A percentile compares a stretch with the other conserved stretches of the same genome.
These are phyloP conservation scores for Sycophaga agraensis DNA, from an alignment of 1,140 invertebrate species.

Conservation along the genomic window DNA sequence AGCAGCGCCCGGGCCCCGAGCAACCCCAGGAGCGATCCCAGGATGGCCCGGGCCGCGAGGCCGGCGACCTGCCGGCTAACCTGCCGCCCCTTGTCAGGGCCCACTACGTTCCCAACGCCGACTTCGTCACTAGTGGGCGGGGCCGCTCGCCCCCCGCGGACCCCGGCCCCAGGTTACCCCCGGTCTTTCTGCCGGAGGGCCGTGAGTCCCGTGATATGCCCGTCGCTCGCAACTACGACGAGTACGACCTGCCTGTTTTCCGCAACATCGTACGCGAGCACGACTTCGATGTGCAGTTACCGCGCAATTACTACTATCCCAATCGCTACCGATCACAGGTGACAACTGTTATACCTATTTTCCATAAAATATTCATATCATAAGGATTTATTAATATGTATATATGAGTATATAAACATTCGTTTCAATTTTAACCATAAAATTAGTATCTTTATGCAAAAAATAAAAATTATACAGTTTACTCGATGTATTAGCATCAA, in stretches of 20 bases:
- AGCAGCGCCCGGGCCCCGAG: conserved; percentile 38
- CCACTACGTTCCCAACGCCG: conserved; percentile 40
- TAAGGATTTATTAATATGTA: background rate
- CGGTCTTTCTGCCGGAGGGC: conserved; percentile 18
- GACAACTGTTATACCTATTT: background rate
- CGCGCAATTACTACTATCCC: conserved; percentile 37
- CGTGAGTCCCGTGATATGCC: conserved; percentile 45
- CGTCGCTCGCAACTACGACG: conserved; percentile 37
- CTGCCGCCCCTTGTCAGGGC: background rate
- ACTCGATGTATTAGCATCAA: too few species aligned
- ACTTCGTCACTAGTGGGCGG: conserved; percentile 46
- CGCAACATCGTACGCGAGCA: conserved; percentile 33
- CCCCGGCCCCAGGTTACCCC: too few species aligned
- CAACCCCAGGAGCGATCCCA: conserved; percentile 22
- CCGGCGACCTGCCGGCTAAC: conserved; percentile 9
- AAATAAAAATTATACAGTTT: too few species aligned
- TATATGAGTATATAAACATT: too few species aligned
- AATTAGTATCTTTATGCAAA: too few species aligned
- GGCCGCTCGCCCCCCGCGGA: background rate
- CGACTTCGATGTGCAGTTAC: conserved; percentile 42
- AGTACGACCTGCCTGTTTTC: conserved; percentile 43
- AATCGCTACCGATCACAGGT: conserved; percentile 41
- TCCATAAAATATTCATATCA: background rate
- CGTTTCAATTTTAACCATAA: too few species aligned
- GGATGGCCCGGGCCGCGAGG: too few species aligned